Base-by-base conservation (phyloP, 2,888 invertebrate species). In the Dinocampus coccinellae region DNA sequence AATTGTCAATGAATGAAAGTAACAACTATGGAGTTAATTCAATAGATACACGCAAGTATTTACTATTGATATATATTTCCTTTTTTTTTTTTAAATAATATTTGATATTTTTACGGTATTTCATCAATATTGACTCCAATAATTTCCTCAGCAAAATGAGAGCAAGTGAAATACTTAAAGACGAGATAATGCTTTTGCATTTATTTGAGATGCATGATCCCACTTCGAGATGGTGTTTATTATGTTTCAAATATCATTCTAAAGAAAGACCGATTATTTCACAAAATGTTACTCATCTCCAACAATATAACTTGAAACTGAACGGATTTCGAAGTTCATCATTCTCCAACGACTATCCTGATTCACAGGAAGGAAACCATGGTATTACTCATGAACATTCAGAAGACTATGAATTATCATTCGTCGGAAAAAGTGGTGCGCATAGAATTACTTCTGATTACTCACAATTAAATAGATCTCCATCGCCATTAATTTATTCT, bases 151-250 rank as follows among this genome's bases (percentile, higher is more conserved):
- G 60, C 42, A 80, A 78, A 62, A 73, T 81, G n/a, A 76, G 80
- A 52, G 78, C 77, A 24, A 80, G 78, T 34, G 82, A 83, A 24
- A 78, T 82, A 20, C 82, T 90, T 33, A 89, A 90, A 73, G 90
- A 91, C 69, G 91, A 92, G 79, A 88, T 92, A 53, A 90, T 91
- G 88, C 82, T 92, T 61, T 85, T 92, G 67, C 90, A 91, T 75
- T 84, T 92, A 60, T 89, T 91, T 72, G 90, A 90, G 75, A 87
- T 88, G 80, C 88, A 88, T 73, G 88, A 89, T 73, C 83, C 85
- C 22, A 87, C 86, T 69, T 81, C 83, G 10, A 78, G 82, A 10
- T 84, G 83, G 83, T 77, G 81, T 11, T 81, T 86, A 9, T 66
- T 84, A n/a, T 82, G 81, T 34, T 77, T 83, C 26, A 82, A 84